Evolutionary conservation across 2,113 vertebrate genomes (phyloP), one percentile per base, ranked within the genome.

Genomic region (Halcyon senegalensis): DNA sequence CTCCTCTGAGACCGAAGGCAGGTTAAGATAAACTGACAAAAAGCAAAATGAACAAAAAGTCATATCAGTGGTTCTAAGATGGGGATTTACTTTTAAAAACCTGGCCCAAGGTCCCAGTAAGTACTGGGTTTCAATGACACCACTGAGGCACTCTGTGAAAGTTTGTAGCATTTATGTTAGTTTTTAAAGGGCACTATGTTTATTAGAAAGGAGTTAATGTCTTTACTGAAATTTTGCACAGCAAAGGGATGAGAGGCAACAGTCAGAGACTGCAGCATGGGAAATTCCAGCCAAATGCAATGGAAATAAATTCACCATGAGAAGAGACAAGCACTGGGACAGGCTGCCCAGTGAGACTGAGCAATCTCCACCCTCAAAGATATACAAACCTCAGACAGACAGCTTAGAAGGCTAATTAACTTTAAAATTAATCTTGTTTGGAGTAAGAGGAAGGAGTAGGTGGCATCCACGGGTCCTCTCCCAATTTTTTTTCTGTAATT

Each of bases 351-450:
- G 19, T 3, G 1, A 68, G 46, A 46, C 24, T 16, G 5, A 79
- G 56, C 1, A 0, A 20, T 33, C 56, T 80, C 43, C 27, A 59
- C 27, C 11, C 30, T 69, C 2, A 0, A 10, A 84, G 33, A 43
- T 16, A 25, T 1, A 44, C 9, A 75, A 35, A 51, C 68, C 17
- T 91, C 73, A 63, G 24, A 63, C 21, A 23, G 25, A 67, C 31
- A 73, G 62, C 18, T 41, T 74, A 70, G 62, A 84, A 69, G 59
- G 5, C 18, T 67, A 31, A 58, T 35, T 48, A 68, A 44, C 28
- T 78, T 63, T 44, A 37, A 75, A 48, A 10, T 33, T 25, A 78
- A 41, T 20, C 33, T 87, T 74, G 37, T 37, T 69, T 75, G n/a
- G 30, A 88, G 13, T 28, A 68, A 67, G 35, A 74, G 10, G 4